These are phyloP conservation scores for Malachius bipustulatus DNA, from an alignment of 2,888 invertebrate species.

Conservation along the genomic window DNA sequence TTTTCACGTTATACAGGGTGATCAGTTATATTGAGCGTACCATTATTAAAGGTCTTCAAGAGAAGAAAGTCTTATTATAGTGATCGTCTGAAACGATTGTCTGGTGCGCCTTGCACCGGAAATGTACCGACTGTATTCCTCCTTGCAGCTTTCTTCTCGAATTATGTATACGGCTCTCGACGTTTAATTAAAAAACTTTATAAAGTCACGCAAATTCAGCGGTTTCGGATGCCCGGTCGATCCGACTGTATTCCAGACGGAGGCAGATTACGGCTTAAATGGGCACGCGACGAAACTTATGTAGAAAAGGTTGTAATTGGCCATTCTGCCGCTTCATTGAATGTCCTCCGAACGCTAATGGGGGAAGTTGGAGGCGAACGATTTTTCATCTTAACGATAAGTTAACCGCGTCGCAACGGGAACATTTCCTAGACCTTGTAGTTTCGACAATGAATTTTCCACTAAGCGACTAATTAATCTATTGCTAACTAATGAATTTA, in stretches of 20 bases:
- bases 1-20: no score
- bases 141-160: background rate
- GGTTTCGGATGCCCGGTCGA: no score
- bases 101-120: background rate
- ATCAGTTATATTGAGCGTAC: no score
- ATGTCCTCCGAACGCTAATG: conserved; percentile 3
- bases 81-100: no score
- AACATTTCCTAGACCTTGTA: no score
- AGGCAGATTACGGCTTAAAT: background rate
- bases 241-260: background rate
- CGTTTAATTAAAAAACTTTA: background rate
- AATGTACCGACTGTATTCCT: conserved; percentile 1
- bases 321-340: conserved; percentile 1
- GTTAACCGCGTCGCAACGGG: no score
- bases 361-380: background rate
- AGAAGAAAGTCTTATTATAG: no score
- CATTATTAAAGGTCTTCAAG: no score
- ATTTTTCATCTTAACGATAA: conserved; percentile 3
- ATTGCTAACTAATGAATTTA: no score
- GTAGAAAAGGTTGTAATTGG: conserved; percentile 1
- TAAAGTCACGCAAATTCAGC: conserved; percentile 2
- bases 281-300: background rate
- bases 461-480: no score
- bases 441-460: no score
- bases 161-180: no score